These are phyloP conservation scores for Ptilorrhoa leucosticta DNA, from an alignment of 2,113 vertebrate species.

Conservation along the genomic window DNA sequence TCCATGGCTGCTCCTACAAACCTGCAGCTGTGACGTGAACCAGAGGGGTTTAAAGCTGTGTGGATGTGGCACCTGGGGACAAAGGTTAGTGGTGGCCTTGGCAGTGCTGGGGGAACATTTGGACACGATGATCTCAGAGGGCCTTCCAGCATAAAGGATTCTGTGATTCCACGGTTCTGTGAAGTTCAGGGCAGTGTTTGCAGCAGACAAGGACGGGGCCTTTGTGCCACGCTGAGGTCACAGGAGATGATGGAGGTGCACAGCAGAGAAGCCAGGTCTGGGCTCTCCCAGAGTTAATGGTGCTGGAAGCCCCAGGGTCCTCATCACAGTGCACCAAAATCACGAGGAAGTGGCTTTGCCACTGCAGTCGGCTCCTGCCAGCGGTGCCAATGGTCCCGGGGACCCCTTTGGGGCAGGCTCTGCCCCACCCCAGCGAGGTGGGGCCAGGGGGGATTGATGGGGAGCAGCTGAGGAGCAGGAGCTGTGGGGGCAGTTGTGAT, in stretches of 20 bases:
- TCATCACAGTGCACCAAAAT: fast-evolving
- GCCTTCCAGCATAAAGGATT: not conserved
- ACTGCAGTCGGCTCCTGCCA: not conserved
- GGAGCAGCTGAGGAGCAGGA: not conserved
- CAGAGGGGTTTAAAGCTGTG: fast-evolving
- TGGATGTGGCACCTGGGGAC: not conserved
- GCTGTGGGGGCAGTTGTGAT: not conserved
- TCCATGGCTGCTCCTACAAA: not conserved
- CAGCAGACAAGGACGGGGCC: not conserved
- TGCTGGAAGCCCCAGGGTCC: not conserved
- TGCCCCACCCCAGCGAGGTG: not conserved
- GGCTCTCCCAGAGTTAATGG: fast-evolving
- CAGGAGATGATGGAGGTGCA: not conserved
- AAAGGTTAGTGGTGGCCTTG: not conserved
- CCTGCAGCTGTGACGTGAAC: not conserved
- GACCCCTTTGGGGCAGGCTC: not conserved
- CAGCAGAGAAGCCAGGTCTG: not conserved
- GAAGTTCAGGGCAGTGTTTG: not conserved
- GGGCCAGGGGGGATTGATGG: not conserved
- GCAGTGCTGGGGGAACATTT: not conserved
- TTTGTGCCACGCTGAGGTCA: not conserved
- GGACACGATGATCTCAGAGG: too few relatives aligned
- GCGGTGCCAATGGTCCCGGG: fast-evolving
- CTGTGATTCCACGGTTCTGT: too few relatives aligned
- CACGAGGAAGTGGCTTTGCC: not conserved